Evolutionary conservation across 2,797 vertebrate species (phyloP).

Genomic region (Chelmon rostratus): DNA sequence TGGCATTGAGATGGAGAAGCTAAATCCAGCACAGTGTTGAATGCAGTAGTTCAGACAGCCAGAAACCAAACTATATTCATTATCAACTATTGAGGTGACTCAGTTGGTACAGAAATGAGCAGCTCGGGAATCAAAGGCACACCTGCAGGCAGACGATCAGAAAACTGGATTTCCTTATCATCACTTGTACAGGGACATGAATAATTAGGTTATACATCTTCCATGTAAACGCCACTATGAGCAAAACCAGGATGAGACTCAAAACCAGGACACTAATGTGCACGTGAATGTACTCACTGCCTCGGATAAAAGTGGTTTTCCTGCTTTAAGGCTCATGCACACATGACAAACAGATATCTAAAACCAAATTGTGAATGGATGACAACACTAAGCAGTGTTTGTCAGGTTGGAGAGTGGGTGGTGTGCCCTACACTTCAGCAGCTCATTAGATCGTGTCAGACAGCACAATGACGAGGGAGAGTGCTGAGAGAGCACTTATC

Average conservation of each 20-base stretch:
- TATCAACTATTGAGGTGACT: slow-evolving; percentile 1
- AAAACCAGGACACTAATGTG: not conserved
- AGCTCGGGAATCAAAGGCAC: slow-evolving; percentile 17
- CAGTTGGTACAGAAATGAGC: not conserved
- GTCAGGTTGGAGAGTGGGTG: slow-evolving; percentile 46
- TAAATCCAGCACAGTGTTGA: not conserved
- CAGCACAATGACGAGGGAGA: slow-evolving; percentile 36
- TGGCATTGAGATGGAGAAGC: not conserved
- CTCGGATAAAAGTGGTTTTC: not conserved
- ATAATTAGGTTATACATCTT: not conserved
- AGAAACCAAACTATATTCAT: not conserved
- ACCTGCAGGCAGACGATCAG: not conserved
- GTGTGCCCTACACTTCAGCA: slow-evolving; percentile 31
- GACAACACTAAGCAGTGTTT: slow-evolving; percentile 20
- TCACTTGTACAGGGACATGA: not conserved
- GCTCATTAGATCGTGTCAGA: slow-evolving; percentile 57
- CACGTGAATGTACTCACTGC: not conserved
- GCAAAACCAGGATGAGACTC: not conserved
- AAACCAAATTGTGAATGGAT: slow-evolving; percentile 15
- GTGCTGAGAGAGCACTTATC: slow-evolving; percentile 52
- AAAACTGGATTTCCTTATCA: not conserved
- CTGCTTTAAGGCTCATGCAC: not conserved
- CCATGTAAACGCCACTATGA: not conserved
- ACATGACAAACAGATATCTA: slow-evolving; percentile 1
- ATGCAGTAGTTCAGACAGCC: not conserved